A percentile compares a stretch with the other conserved stretches of the same genome.
phyloP scores from a whole-genome alignment of 2,113 vertebrate species.

The Ivindomyrus marchei region DNA sequence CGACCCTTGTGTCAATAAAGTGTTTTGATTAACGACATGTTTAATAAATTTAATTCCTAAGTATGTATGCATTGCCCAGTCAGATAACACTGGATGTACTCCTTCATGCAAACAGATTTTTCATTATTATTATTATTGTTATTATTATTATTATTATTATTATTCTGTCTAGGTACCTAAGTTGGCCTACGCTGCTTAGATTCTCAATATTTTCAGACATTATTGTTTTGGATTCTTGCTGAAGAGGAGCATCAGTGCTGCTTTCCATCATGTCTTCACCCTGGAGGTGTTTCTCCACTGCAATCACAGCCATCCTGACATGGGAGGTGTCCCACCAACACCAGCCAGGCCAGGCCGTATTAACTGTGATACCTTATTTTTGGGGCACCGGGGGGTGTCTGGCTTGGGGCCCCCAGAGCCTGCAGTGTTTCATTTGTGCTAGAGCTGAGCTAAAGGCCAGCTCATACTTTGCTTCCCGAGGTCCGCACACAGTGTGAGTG shows the following conservation, averaged over 20 bases:
- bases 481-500: background rate
- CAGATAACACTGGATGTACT: background rate
- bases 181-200: background rate
- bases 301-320: background rate
- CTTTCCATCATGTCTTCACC: background rate
- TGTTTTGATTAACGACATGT: background rate
- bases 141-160: too few relatives aligned
- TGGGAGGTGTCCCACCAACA: background rate
- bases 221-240: background rate
- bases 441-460: background rate
- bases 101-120: background rate
- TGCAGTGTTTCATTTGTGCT: background rate
- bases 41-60: background rate
- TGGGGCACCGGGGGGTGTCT: background rate
- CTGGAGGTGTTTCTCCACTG: background rate
- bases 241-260: background rate
- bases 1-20: background rate
- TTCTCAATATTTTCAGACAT: background rate
- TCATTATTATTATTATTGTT: background rate
- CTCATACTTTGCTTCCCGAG: background rate
- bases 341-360: background rate
- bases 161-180: background rate
- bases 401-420: background rate
- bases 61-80: background rate
- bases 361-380: background rate